Evolutionary conservation across 2,113 vertebrate genomes (phyloP).

Genomic region (Elaphurus davidianus): DNA sequence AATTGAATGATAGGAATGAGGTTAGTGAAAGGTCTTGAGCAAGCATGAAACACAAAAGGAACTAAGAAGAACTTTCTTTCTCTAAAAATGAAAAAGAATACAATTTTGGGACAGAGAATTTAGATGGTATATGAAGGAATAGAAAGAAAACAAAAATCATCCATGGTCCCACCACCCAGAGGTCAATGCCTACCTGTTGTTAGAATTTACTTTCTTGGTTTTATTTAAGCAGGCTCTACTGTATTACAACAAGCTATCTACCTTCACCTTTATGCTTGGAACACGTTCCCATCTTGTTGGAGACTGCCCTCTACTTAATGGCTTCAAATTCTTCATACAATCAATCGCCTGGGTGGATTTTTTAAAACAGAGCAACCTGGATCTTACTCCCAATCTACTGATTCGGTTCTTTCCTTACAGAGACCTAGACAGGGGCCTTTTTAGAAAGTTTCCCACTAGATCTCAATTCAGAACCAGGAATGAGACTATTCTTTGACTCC

Average conservation of each 20-base stretch:
- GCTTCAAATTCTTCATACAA: not conserved
- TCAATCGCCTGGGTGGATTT: not conserved
- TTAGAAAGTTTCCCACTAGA: not conserved
- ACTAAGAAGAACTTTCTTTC: not conserved
- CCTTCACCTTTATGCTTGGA: not conserved
- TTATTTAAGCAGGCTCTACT: not conserved
- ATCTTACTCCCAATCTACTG: not conserved
- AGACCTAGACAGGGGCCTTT: fast-evolving
- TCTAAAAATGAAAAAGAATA: not conserved
- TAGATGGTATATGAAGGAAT: not conserved
- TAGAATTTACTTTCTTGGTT: not conserved
- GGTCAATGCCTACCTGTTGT: not conserved
- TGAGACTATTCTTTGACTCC: not conserved
- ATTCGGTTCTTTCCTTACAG: not conserved
- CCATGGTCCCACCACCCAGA: not conserved
- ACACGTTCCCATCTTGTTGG: not conserved
- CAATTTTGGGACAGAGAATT: not conserved
- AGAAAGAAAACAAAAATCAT: not conserved
- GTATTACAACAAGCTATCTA: not conserved
- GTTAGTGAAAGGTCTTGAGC: not conserved
- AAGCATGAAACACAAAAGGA: not conserved
- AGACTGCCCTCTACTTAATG: not conserved
- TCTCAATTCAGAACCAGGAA: not conserved
- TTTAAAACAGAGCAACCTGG: not conserved
- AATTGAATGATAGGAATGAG: not conserved